Percentiles rank a stretch among this genome's conserved stretches.
Evolutionary conservation across 2,888 invertebrate species (phyloP).

Genomic region (Acrobasis consociella): DNA sequence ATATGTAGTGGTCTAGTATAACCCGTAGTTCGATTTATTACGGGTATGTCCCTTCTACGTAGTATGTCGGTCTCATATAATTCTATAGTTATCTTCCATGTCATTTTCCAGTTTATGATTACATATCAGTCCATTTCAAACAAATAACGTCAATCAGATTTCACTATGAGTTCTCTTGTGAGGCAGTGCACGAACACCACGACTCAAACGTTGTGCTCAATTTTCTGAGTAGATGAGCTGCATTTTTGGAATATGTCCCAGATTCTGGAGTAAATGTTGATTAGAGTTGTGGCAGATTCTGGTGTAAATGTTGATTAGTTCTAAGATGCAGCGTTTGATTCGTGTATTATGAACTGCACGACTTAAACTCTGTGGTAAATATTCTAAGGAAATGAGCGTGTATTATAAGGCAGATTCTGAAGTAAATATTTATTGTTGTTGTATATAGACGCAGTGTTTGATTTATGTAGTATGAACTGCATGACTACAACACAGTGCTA

Average conservation of each 20-base stretch:
- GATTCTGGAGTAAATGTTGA: constrained; percentile 14
- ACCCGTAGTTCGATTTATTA: too few species aligned
- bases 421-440: too few species aligned
- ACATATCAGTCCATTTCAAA: constrained; percentile 3
- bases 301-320: too few species aligned
- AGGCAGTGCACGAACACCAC: constrained; percentile 9
- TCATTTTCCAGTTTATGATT: too few species aligned
- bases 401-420: too few species aligned
- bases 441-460: too few species aligned
- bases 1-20: too few species aligned
- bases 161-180: background rate
- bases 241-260: constrained; percentile 11
- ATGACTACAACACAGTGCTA: constrained; percentile 9
- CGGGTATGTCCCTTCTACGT: too few species aligned
- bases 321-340: too few species aligned
- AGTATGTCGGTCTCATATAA: too few species aligned
- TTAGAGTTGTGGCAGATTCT: background rate
- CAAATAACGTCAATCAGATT: constrained; percentile 14
- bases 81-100: too few species aligned
- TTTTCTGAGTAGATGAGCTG: constrained; percentile 20
- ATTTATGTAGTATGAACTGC: background rate
- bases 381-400: too few species aligned
- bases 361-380: constrained; percentile 10
- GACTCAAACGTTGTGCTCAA: constrained; percentile 17
- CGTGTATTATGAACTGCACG: background rate